Conservation (phyloP, 2,113 vertebrate genomes). For the Deroptyus accipitrinus region DNA sequence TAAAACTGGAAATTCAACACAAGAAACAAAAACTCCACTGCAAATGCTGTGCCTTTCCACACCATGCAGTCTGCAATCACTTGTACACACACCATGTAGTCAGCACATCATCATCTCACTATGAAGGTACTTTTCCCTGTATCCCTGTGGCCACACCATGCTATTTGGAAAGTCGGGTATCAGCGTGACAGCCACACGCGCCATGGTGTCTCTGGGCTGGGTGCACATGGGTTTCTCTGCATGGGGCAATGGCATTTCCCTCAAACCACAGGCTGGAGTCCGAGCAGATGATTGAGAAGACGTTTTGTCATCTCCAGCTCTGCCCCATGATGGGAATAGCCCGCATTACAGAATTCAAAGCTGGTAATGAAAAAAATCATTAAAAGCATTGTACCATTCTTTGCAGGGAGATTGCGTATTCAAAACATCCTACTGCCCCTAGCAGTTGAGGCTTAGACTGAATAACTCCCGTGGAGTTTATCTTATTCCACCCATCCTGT, state of each 20-base stretch:
- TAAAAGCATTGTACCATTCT: background rate
- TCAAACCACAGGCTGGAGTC: background rate
- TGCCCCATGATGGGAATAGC: background rate
- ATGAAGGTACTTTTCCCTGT: background rate
- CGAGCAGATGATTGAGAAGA: background rate
- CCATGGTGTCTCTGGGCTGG: background rate
- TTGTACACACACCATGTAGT: background rate
- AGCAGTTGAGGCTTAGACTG: background rate
- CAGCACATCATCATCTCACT: background rate
- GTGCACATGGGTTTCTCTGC: rapidly evolving
- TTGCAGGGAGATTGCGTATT: background rate
- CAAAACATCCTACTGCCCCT: background rate
- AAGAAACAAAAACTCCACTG: background rate
- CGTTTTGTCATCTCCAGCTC: background rate
- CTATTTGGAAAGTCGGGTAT: background rate
- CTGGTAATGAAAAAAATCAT: background rate
- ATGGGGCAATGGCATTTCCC: background rate
- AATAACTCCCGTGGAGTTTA: background rate
- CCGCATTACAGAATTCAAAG: background rate
- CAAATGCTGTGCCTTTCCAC: background rate
- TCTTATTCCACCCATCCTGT: background rate
- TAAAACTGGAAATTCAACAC: background rate
- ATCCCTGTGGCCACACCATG: rapidly evolving
- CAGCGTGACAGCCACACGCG: rapidly evolving
- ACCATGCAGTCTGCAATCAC: background rate